Percentiles rank a stretch among this genome's conserved stretches.
phyloP scores from a whole-genome alignment of 2,888 invertebrate species.

The Lochmaea crataegi region DNA sequence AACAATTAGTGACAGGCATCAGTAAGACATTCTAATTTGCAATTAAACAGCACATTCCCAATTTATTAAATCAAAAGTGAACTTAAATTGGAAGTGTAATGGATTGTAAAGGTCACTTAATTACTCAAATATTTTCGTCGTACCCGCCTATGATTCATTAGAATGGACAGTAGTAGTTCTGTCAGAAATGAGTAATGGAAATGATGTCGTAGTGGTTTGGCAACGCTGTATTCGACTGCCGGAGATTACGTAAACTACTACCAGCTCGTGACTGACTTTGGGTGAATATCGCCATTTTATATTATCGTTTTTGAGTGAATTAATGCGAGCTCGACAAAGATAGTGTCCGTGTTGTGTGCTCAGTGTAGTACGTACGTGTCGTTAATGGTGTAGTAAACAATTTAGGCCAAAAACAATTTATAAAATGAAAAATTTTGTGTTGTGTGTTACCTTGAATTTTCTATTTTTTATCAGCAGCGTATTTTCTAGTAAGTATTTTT shows the following conservation, averaged over 20 bases:
- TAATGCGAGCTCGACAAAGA: conserved; percentile 54
- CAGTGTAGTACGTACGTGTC: conserved; percentile 45
- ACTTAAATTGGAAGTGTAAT: too few relatives aligned
- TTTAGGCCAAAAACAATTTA: conserved; percentile 44
- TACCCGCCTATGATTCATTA: background rate
- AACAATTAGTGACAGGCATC: too few relatives aligned
- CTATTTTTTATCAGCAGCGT: conserved; percentile 58
- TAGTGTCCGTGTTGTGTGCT: conserved; percentile 54
- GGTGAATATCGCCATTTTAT: conserved; percentile 60
- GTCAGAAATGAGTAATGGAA: background rate
- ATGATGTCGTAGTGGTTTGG: background rate
- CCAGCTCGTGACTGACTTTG: conserved; percentile 60
- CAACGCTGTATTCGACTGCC: conserved; percentile 46
- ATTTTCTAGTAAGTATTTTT: conserved; percentile 53
- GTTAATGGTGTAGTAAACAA: conserved; percentile 50
- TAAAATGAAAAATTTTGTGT: conserved; percentile 61
- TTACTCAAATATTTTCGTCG: background rate
- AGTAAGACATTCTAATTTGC: too few relatives aligned
- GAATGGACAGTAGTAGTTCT: background rate
- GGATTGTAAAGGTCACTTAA: too few relatives aligned
- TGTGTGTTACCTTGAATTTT: conserved; percentile 57
- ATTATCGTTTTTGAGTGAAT: conserved; percentile 54
- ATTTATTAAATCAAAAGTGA: too few relatives aligned
- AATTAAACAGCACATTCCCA: too few relatives aligned
- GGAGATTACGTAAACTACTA: conserved; percentile 60